Evolutionary conservation across 2,888 invertebrate genomes (phyloP).

Genomic region (Morpho achilles): DNA sequence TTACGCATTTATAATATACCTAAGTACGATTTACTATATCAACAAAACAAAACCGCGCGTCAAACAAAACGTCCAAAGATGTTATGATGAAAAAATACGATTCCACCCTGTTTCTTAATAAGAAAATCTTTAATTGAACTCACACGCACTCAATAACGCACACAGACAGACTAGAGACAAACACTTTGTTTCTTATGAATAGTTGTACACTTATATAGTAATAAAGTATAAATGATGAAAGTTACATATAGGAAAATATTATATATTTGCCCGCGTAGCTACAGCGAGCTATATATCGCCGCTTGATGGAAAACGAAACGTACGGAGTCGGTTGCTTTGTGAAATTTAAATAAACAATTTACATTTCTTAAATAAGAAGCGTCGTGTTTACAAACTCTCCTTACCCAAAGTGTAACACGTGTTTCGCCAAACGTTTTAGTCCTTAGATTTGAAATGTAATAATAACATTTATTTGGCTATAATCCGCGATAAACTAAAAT

Average conservation of each 20-base stretch:
- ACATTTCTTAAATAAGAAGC: too few species aligned
- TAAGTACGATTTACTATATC: too few species aligned
- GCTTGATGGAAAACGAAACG: conserved; percentile 29
- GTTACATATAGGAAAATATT: conserved; percentile 77
- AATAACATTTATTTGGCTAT: too few species aligned
- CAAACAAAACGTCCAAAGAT: conserved; percentile 8
- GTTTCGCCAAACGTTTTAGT: too few species aligned
- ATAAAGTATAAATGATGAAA: conserved; percentile 79
- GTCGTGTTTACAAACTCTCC: too few species aligned
- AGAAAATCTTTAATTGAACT: conserved; percentile 72
- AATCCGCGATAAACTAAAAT: too few species aligned
- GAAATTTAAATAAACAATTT: too few species aligned
- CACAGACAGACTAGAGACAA: conserved; percentile 40
- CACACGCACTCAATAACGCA: conserved; percentile 35
- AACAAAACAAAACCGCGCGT: neutral
- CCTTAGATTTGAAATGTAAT: too few species aligned
- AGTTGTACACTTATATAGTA: conserved; percentile 68
- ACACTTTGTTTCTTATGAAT: conserved; percentile 55
- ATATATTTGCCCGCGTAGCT: conserved; percentile 75
- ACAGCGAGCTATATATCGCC: conserved; percentile 64
- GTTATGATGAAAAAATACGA: conserved; percentile 29
- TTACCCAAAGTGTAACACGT: too few species aligned
- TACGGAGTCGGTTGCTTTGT: conserved; percentile 38
- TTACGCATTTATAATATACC: too few species aligned
- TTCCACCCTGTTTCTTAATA: conserved; percentile 48